phyloP scores from a whole-genome alignment of 2,888 invertebrate genomes.

The Tipula confusa region DNA sequence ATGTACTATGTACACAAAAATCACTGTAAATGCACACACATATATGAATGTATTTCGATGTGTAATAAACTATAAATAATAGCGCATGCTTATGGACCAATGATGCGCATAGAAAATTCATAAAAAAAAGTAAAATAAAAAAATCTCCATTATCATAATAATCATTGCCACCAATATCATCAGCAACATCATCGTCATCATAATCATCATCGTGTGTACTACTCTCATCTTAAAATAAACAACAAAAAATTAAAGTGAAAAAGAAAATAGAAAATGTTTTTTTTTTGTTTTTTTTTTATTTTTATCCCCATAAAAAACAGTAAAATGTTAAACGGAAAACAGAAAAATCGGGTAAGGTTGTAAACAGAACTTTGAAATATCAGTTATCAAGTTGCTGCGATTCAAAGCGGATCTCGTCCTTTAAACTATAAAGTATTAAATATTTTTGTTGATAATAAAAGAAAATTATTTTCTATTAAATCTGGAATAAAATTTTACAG shows the following conservation, averaged over 20 bases:
- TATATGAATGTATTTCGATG: not conserved
- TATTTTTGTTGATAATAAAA: not conserved
- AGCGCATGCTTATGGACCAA: conserved; percentile 33
- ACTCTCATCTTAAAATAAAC: not conserved
- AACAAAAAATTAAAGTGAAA: not conserved
- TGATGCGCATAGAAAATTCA: conserved; percentile 32
- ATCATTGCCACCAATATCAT: not conserved
- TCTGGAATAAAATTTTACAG: not conserved
- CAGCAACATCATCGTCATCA: not conserved
- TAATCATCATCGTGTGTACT: not conserved
- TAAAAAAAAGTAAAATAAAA: not conserved
- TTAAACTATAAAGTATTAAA: not conserved
- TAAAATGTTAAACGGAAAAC: not conserved
- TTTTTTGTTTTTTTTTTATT: not conserved
- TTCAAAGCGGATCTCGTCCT: conserved; percentile 45
- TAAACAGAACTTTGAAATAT: conserved; percentile 39
- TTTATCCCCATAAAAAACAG: conserved; percentile 8
- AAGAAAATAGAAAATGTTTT: not conserved
- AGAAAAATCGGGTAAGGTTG: conserved; percentile 39
- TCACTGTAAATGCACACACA: not conserved
- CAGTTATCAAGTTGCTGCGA: conserved; percentile 50
- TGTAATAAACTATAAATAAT: conserved; percentile 21
- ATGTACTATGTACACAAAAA: not conserved
- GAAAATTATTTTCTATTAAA: not conserved
- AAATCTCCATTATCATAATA: not conserved